Evolutionary conservation across 2,113 vertebrate species (phyloP), one percentile per base, ranked within the genome.

Genomic region (Peromyscus leucopus): DNA sequence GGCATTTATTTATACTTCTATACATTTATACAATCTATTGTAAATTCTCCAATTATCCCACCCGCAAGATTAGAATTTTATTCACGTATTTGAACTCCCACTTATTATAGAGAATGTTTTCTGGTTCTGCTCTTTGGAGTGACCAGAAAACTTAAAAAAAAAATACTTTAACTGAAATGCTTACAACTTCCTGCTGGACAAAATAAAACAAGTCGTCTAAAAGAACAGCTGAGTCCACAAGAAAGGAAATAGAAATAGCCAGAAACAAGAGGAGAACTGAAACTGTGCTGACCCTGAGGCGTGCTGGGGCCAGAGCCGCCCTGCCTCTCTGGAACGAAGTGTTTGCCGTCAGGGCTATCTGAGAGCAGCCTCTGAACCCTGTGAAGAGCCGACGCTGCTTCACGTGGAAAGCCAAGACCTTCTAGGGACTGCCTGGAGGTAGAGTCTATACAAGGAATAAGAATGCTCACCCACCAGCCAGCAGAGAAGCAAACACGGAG

Each of bases 171-270:
- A 79, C 91, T 39, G 79, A 65, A 96, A 91, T 84, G 90, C 76
- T 67, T 95, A 57, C 86, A 84, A 91, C 65, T 93, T 89, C 93
- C 82, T 97, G 95, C 87, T 94, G 79, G 94, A 97, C 75, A 90
- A 91, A 96, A 90, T 94, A 89, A 90, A 97, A 84, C 89, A 91
- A 96, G 90, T 39, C 63, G 31, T 91, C 83, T 80, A 84, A 95
- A 95, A 86, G 94, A 97, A 97, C 57, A 96, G 97, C 98, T 98
- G 98, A 97, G 59, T 97, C 94, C 72, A 90, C 97, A 97, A 79
- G 96, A 97, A 98, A 94, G 93, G 28, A 94, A 94, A 91, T 79
- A 26, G 95, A 95, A 97, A 96, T 92, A 90, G 48, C 21, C 65
- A 89, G 83, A 96, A 92, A 93, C 94, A 72, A 90, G 94, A 95